These are phyloP conservation scores for Caenorhabditis becei DNA, from an alignment of 2,888 invertebrate genomes.

Conservation along the genomic window DNA sequence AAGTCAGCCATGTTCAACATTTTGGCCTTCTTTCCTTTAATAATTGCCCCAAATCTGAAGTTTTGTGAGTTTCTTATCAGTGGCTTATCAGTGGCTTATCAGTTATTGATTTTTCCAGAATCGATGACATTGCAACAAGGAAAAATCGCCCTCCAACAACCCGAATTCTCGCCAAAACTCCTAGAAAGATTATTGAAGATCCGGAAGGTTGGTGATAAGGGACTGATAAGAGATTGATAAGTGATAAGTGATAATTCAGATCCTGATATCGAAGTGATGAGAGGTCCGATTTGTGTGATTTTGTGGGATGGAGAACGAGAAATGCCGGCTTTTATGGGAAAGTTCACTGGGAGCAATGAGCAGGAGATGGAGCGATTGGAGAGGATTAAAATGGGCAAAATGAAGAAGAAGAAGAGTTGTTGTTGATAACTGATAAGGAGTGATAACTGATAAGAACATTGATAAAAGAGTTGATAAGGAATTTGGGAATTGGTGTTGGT, in stretches of 20 bases:
- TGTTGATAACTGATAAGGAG: too few relatives aligned
- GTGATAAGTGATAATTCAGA: constrained; percentile 9
- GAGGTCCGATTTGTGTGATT: constrained; percentile 37
- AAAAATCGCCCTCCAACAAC: not conserved
- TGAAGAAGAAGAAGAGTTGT: too few relatives aligned
- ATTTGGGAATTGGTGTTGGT: too few relatives aligned
- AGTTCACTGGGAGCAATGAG: constrained; percentile 22
- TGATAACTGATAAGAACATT: too few relatives aligned
- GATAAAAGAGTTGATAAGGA: too few relatives aligned
- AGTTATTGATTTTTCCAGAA: not conserved
- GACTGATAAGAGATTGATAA: too few relatives aligned
- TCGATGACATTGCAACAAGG: not conserved
- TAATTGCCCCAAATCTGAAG: not conserved
- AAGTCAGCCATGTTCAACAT: constrained; percentile 47
- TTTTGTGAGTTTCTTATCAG: not conserved
- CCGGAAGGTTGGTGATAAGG: not conserved
- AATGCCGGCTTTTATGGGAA: constrained; percentile 55
- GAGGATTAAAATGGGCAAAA: too few relatives aligned
- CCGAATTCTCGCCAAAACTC: not conserved
- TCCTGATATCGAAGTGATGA: constrained; percentile 13
- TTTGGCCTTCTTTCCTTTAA: constrained; percentile 29
- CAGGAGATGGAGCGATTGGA: too few relatives aligned
- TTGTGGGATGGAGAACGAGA: constrained; percentile 40
- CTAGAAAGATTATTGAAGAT: not conserved
- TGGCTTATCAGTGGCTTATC: not conserved